Evolutionary conservation across 2,797 vertebrate species (phyloP).

Genomic region (Liparis tanakae): DNA sequence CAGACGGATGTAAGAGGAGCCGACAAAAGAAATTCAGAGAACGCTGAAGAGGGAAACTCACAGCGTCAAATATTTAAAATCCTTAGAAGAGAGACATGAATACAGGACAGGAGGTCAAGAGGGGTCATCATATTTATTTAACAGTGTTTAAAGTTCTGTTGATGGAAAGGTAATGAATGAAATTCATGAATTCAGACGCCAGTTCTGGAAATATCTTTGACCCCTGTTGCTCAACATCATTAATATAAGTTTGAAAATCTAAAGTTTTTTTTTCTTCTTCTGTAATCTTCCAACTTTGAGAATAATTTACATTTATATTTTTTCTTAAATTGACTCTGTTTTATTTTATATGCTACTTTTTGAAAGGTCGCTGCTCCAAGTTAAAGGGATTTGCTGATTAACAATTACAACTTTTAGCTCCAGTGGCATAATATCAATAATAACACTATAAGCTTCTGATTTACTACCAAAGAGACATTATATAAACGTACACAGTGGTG

Average conservation of each 20-base stretch:
- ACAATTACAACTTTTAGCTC: slow-evolving; percentile 6
- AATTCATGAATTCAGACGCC: not conserved
- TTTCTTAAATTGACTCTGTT: slow-evolving; percentile 15
- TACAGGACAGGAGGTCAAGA: not conserved
- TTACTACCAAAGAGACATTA: slow-evolving; percentile 58
- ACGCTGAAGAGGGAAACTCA: no score
- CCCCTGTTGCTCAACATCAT: slow-evolving; percentile 27
- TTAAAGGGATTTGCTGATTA: slow-evolving; percentile 23
- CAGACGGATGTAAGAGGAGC: not conserved
- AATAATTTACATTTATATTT: not conserved
- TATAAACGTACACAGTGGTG: slow-evolving; percentile 14
- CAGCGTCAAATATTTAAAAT: not conserved
- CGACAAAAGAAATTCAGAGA: no score
- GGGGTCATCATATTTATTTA: not conserved
- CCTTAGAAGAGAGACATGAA: not conserved
- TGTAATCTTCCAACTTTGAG: not conserved
- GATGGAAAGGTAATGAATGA: no score
- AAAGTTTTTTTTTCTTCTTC: not conserved
- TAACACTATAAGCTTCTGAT: slow-evolving; percentile 55
- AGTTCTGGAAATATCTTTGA: slow-evolving; percentile 33
- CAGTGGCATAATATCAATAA: slow-evolving; percentile 8
- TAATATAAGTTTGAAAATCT: no score
- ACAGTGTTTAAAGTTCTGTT: not conserved
- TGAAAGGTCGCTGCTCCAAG: slow-evolving; percentile 15
- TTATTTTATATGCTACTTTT: slow-evolving; percentile 53